Evolutionary conservation across 2,113 vertebrate genomes (phyloP), one percentile per base, ranked within the genome.

Genomic region (Australoheros scitulus): DNA sequence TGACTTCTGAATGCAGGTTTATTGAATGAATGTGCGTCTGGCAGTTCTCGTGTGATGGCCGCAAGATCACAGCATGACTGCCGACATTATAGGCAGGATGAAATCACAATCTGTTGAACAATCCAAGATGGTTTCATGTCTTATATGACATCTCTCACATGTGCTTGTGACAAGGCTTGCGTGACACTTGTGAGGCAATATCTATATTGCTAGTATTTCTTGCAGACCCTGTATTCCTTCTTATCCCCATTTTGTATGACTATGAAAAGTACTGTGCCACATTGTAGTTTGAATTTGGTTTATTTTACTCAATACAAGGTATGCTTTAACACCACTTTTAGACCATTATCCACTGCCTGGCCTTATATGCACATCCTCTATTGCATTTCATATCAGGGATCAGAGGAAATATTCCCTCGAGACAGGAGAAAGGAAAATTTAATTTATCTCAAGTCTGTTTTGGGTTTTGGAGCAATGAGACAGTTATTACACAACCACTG

Each of bases 301-400:
- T 43, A 26, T 59, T 81, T 58, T 2, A 50, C 57, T 76, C 50
- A 41, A 13, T 18, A 32, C 10, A 20, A 59, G 38, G n/a, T 63
- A 26, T 61, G 52, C 61, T 86, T 89, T 88, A 82, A 76, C 72
- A 82, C 80, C 74, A 38, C 36, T 89, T 88, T 82, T 18, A 61
- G 63, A 32, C 59, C 18, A 74, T 24, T 24, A 17, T 80, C 82
- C n/a, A 22, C 38, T 38, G 29, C 6, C 18, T 63, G 77, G 20
- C 32, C 29, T 86, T 36, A 36, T 55, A 38, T 81, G 74, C 60
- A 70, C 26, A 65, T 29, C 58, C 6, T 68, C 22, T 52, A 38
- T 47, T 41, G 75, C 50, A 32, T 84, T 56, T 63, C 34, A 78
- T 56, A 59, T 14, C 43, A 24, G 5, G 11, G 15, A 80, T 14